Conservation (phyloP, 1,140 invertebrate genomes). For the Drosophila varians region DNA sequence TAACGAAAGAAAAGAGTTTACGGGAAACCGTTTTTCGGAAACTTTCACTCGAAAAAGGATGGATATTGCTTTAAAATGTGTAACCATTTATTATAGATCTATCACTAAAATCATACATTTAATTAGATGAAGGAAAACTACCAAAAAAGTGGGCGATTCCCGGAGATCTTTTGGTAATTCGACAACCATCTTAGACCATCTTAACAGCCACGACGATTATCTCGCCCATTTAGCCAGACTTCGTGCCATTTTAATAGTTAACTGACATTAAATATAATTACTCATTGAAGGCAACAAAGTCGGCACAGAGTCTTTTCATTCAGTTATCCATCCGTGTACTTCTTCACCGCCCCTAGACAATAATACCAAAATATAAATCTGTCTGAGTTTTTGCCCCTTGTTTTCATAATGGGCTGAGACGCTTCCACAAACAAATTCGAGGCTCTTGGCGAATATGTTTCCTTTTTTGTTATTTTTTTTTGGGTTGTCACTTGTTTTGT, state of each 20-base stretch:
- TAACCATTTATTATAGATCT: not conserved
- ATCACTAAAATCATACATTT: not conserved
- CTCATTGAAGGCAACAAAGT: conserved; percentile 42
- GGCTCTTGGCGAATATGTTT: conserved; percentile 12
- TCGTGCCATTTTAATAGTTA: conserved; percentile 54
- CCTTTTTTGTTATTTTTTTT: conserved; percentile 33
- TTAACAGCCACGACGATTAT: conserved; percentile 20
- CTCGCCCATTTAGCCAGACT: conserved; percentile 37
- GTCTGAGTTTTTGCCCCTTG: conserved; percentile 19
- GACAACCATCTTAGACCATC: conserved; percentile 3
- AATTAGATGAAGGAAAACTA: conserved; percentile 15
- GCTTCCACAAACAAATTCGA: conserved; percentile 23
- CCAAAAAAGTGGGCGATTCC: conserved; percentile 7
- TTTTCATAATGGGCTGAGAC: conserved; percentile 29
- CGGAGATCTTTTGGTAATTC: conserved; percentile 10
- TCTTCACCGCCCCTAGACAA: not conserved
- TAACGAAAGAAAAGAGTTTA: not conserved
- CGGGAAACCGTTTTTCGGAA: not conserved
- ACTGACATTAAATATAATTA: conserved; percentile 55
- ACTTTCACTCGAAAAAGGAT: conserved; percentile 7
- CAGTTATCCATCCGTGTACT: not conserved
- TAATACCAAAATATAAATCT: conserved; percentile 3
- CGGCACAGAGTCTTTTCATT: conserved; percentile 8
- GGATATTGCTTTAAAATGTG: not conserved
- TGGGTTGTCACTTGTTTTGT: conserved; percentile 67